Base-by-base conservation (phyloP, 2,797 vertebrate species). In the Crypturellus tataupa region DNA sequence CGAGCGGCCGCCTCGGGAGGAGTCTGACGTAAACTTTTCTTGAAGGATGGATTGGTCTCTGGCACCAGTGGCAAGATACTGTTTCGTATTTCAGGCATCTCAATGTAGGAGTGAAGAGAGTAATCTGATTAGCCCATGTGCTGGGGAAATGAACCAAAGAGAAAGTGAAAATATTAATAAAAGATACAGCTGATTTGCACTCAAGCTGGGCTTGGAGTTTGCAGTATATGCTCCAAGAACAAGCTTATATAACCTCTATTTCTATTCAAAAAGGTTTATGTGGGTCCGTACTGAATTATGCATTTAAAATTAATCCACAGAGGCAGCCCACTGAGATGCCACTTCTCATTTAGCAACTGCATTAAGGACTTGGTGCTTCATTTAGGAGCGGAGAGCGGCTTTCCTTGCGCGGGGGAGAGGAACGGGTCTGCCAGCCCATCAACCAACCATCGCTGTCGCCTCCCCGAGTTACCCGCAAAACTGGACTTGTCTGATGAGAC, bases 241-340 rank as follows among this genome's bases (percentile, higher is more conserved):
- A 81, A 67, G 81, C 94, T 97, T 96, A 96, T 70, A 91, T 97
- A 97, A 97, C 87, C 91, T 90, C 79, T 81, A 62, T 94, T 94
- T 96, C 95, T 94, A 94, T 94, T 95, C 94, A 92, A 92, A 95
- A 97, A 95, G 91, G 89, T 95, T 96, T 96, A 97, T 95, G 85
- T 95, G 94, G 96, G 86, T 96, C 97, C 93, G 90, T 94, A 94
- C 93, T 96, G 93, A 96, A 96, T 96, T 95, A 95, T 91, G 85
- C 90, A 94, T 96, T 96, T 94, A 93, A 96, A 97, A 96, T 96
- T 96, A 96, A 97, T 96, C 95, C 96, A 96, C 94, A 80, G 85
- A 97, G 95, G 95, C 95, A 96, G 94, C 91, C 96, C 93, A 96
- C 95, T 95, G 95, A 96, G 95, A 94, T 96, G 94, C 93, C 94